These are phyloP conservation scores for Lophius piscatorius DNA, from an alignment of 2,113 vertebrate species.

Conservation along the genomic window DNA sequence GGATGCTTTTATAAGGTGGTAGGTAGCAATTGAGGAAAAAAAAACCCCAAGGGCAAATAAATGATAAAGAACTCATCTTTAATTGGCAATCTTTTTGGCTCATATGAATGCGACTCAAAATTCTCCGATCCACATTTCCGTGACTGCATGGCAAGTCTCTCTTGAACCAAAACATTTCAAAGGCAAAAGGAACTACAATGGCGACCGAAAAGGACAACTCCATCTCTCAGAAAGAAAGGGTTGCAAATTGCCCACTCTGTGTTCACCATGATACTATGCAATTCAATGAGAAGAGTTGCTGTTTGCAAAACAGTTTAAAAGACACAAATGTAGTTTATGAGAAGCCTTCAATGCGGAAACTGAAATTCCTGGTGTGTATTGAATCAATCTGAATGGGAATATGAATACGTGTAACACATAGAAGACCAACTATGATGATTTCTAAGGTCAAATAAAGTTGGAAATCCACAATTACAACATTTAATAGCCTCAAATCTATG, in stretches of 20 bases:
- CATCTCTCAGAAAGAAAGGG: conserved; percentile 57
- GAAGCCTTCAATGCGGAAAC: conserved; percentile 11
- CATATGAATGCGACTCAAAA: conserved; percentile 74
- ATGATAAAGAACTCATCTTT: conserved; percentile 80
- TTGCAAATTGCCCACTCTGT: conserved; percentile 61
- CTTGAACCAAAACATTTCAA: conserved; percentile 70
- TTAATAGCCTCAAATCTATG: neutral
- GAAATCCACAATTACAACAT: too few species aligned
- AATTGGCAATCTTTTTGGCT: conserved; percentile 78
- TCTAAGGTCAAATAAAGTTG: too few species aligned
- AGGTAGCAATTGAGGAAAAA: conserved; percentile 80
- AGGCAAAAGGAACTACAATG: conserved; percentile 62
- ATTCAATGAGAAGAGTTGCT: conserved; percentile 38
- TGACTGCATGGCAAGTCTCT: conserved; percentile 71
- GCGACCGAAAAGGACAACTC: conserved; percentile 68
- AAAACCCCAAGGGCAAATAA: conserved; percentile 81
- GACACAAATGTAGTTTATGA: conserved; percentile 15
- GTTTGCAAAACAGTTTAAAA: conserved; percentile 36
- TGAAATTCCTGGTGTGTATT: conserved; percentile 1
- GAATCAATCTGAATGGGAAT: conserved; percentile 20
- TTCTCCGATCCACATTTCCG: conserved; percentile 66
- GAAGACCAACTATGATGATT: neutral
- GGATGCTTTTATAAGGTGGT: conserved; percentile 82
- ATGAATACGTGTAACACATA: neutral
- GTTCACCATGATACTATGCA: conserved; percentile 61